Base-by-base conservation (phyloP, 2,888 invertebrate genomes). In the Theristus sp. region DNA sequence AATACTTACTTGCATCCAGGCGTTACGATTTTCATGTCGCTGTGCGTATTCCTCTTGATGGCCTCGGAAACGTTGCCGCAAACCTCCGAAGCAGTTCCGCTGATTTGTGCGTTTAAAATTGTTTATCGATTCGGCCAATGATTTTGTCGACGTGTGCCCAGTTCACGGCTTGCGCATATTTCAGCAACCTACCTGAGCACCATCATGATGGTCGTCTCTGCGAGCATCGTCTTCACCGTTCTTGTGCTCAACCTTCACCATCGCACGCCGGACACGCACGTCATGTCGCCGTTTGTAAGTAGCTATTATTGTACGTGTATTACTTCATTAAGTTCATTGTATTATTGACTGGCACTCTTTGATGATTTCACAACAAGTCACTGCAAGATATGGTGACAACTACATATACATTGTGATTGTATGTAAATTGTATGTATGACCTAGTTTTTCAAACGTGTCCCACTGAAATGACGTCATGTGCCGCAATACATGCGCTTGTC, bases 21-120 rank as follows among this genome's bases (percentile, higher is more conserved):
- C 38, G 71, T 73, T 20, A 73, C 73, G 1, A 73, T 74, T 30
- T 71, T 73, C 64, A 85, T 93, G 81, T 91, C 91, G 79, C 84
- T 93, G 83, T 91, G 90, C 81, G 89, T 93, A 79, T 91, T 91
- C 84, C 84, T 91, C 82, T 86, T 91, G 82, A 85, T 93, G 83
- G 90, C 93, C 76, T 90, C 90, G 70, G 91, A 93, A 84, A 89
- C 89, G 80, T 86, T 91, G 86, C 90, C 94, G 79, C 89, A 89
- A 61, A 93, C 94, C 79, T 93, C 93, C 79, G 96, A 96, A 81
- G 93, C 94, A 77, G 86, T 96, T 80, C 94, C 96, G 78, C 84
- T 94, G 78, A 89, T 94, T 88, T 93, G 94, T 93, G 38, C 27
- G 31, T 56, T 6, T 25, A 29, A 10, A 56, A 26, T 56, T 56